Base-by-base conservation (phyloP, 2,888 invertebrate genomes). In the Andrena chrysosceles region DNA sequence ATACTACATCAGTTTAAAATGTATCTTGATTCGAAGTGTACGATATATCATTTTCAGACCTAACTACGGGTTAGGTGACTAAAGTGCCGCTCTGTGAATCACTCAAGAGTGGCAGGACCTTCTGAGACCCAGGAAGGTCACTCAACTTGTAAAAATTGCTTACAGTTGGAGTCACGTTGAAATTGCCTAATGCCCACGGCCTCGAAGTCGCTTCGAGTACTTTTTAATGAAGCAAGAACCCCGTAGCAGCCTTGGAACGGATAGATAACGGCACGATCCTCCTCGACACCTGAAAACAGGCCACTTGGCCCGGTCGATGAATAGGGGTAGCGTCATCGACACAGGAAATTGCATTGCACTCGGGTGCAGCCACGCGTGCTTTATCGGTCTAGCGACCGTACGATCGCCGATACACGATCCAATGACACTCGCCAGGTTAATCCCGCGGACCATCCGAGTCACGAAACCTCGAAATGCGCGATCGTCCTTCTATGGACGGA, bases 331-430 rank as follows among this genome's bases (percentile, higher is more conserved):
- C 64, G 35, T 54, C 56, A 35, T 62, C 62, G 74, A 66, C 71
- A 73, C 54, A 73, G 79, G 75, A 84, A 82, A 80, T 84, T 78
- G 73, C 72, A 74, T 81, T 68, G 77, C 42, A 67, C 49, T 75
- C 56, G 64, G 66, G 42, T 59, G 78, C 81, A 56, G 23, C 73
- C 70, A 69, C 75, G 78, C 83, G 79, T 81, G 77, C 63, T 88
- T 87, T 83, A 87, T 83, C 78, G 64, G 77, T 77, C 67, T 54
- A 10, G 56, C 67, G 68, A 54, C 26, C 67, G 26, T 59, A 35
- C 66, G 78, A 87, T 85, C 81, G 54, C 68, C 69, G 64, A 73
- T 82, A 73, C 42, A 42, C 70, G 71, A 77, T 74, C 67, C 31
- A 70, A 66, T 31, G 74, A 66, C 69, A 74, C 42, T 67, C 26